These are phyloP conservation scores for Oreotragus oreotragus DNA, from an alignment of 2,113 vertebrate genomes.

Conservation along the genomic window DNA sequence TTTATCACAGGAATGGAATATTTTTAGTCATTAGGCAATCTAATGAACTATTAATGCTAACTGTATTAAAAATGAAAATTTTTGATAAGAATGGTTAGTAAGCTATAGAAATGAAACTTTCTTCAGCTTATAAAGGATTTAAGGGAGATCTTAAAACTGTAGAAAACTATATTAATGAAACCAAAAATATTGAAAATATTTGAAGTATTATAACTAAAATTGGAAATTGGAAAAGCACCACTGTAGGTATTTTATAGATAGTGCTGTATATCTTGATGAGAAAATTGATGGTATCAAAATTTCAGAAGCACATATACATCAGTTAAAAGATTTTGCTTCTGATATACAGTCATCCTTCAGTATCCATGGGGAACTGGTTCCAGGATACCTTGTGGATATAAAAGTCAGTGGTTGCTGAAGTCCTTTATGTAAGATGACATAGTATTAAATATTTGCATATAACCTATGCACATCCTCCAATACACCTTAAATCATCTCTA, in stretches of 20 bases:
- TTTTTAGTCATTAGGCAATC: neutral
- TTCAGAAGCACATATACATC: neutral
- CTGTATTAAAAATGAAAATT: neutral
- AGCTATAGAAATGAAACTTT: neutral
- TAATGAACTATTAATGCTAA: neutral
- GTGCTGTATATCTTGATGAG: neutral
- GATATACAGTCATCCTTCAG: neutral
- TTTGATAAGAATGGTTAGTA: neutral
- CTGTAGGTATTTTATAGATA: neutral
- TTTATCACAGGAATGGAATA: neutral
- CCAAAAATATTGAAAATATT: neutral
- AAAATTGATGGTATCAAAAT: neutral
- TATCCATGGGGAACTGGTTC: neutral
- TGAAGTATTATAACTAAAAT: neutral
- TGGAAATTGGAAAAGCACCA: neutral
- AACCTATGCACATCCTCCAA: neutral
- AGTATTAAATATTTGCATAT: neutral
- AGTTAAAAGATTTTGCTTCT: neutral
- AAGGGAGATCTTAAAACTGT: neutral
- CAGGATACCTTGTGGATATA: neutral
- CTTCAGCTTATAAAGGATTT: neutral
- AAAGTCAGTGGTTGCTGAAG: neutral
- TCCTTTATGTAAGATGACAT: neutral
- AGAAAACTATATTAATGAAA: neutral
- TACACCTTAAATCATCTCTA: neutral